Percentiles rank a stretch among this genome's conserved stretches.
These are phyloP conservation scores for Artibeus lituratus DNA, from an alignment of 2,797 vertebrate genomes.

Conservation along the genomic window DNA sequence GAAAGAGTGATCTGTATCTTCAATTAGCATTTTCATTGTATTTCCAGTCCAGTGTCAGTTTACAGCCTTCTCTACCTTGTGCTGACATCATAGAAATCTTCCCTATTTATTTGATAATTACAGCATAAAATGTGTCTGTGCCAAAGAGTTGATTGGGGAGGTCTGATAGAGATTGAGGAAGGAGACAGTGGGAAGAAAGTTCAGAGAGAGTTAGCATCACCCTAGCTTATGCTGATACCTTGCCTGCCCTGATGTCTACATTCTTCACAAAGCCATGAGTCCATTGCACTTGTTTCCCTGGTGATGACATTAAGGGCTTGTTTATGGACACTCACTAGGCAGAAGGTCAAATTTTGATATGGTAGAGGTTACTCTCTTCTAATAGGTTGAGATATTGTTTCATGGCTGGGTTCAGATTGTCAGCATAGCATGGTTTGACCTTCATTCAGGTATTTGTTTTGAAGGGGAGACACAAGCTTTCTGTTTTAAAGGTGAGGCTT, in stretches of 20 bases:
- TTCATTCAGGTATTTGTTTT: background rate
- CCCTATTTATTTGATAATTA: background rate
- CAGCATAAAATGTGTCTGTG: background rate
- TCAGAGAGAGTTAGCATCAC: background rate
- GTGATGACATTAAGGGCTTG: background rate
- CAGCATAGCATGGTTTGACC: background rate
- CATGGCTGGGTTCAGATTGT: background rate
- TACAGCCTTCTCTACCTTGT: background rate
- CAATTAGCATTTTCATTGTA: conserved; percentile 68
- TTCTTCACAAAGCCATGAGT: background rate
- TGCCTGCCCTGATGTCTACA: background rate
- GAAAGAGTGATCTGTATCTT: conserved; percentile 27
- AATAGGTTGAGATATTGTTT: background rate
- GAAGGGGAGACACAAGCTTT: background rate
- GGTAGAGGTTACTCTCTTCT: background rate
- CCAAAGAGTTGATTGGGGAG: background rate
- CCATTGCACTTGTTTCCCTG: background rate
- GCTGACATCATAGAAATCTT: background rate
- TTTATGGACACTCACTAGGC: background rate
- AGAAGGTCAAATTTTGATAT: background rate
- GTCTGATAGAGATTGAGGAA: no score
- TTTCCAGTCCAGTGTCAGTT: background rate
- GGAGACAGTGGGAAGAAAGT: background rate
- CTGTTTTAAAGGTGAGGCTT: background rate
- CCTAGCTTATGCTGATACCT: background rate